These are phyloP conservation scores for Hydrozoanthus gracilis DNA, from an alignment of 92 coral and sea anemone species.

Conservation along the genomic window DNA sequence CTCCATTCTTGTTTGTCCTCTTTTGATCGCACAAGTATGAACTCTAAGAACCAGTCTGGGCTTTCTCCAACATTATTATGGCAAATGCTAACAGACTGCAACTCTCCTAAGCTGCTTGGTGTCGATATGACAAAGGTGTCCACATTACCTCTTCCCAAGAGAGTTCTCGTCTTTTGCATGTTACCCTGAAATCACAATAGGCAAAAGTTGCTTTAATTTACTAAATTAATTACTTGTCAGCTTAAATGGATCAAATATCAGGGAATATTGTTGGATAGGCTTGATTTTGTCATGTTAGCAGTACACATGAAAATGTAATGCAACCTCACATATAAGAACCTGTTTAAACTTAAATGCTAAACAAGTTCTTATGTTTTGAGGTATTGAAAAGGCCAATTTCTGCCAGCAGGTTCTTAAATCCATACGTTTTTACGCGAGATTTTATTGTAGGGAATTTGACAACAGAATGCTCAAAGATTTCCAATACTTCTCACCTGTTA, in stretches of 20 bases:
- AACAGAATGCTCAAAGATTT: no score
- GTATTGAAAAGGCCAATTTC: no score
- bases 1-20: slow-evolving; percentile 42
- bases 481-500: neutral
- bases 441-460: no score
- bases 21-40: slow-evolving; percentile 29
- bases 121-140: slow-evolving; percentile 25
- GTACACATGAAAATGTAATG: no score
- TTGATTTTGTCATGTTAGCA: no score
- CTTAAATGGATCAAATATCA: no score
- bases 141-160: slow-evolving; percentile 50
- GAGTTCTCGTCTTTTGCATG: neutral
- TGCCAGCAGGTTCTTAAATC: no score
- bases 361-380: no score
- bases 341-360: no score
- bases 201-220: neutral
- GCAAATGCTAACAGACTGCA: slow-evolving; percentile 36
- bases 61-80: slow-evolving; percentile 57
- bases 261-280: no score
- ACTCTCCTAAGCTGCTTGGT: slow-evolving; percentile 31
- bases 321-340: no score
- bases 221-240: neutral
- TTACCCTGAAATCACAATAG: neutral
- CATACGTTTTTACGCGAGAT: no score
- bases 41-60: slow-evolving; percentile 64